These are phyloP conservation scores for Macrocentrus cingulum DNA, from an alignment of 1,140 invertebrate genomes.

Conservation along the genomic window DNA sequence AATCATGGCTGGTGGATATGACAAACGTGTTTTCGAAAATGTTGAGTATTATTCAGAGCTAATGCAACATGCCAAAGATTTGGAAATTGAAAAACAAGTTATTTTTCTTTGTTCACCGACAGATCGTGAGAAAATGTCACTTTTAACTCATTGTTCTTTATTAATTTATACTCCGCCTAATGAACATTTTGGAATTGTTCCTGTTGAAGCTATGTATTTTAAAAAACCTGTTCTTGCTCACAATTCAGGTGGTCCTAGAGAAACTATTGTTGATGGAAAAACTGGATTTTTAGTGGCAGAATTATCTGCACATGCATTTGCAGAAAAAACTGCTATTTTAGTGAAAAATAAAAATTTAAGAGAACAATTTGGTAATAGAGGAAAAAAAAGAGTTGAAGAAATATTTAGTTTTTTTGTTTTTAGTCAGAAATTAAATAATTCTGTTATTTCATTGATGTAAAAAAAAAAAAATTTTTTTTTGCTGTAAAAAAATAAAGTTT, in stretches of 20 bases:
- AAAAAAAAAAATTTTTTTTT: too few relatives aligned
- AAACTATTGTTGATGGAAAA: conserved; percentile 84
- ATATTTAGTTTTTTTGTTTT: conserved; percentile 72
- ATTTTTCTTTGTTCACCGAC: conserved; percentile 85
- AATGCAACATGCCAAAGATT: conserved; percentile 63
- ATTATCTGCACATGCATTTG: conserved; percentile 70
- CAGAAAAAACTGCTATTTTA: conserved; percentile 75
- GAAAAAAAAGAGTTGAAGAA: conserved; percentile 61
- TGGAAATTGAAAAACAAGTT: conserved; percentile 74
- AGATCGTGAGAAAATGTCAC: conserved; percentile 79
- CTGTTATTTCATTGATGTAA: too few relatives aligned
- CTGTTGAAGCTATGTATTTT: conserved; percentile 97
- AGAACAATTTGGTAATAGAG: conserved; percentile 62
- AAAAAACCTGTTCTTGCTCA: conserved; percentile 91
- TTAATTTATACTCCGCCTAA: conserved; percentile 94
- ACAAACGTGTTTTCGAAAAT: conserved; percentile 87
- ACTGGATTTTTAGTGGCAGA: conserved; percentile 86
- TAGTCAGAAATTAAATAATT: conserved; percentile 59
- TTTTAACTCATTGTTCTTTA: conserved; percentile 75
- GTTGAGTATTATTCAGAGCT: conserved; percentile 85
- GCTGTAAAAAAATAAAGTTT: too few relatives aligned
- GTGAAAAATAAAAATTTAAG: conserved; percentile 63
- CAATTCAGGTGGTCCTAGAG: conserved; percentile 92
- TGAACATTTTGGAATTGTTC: conserved; percentile 99
- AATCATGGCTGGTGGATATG: conserved; percentile 97